phyloP scores from a whole-genome alignment of 1,140 invertebrate genomes.

The Macrobrachium nipponense region DNA sequence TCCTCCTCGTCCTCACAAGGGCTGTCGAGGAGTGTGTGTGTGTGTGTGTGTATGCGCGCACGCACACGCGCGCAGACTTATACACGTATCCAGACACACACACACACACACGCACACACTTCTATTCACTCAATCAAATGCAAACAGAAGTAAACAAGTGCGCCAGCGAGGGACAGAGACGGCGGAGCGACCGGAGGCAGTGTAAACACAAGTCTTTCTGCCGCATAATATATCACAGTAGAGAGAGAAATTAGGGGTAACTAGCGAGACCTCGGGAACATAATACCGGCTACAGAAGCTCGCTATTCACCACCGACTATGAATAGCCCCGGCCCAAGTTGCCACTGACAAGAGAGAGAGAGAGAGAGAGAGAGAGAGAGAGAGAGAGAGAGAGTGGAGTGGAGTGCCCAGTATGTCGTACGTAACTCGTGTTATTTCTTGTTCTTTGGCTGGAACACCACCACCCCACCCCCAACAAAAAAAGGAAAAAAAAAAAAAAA shows the following conservation, averaged over 20 bases:
- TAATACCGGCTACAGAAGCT: slow-evolving; percentile 40
- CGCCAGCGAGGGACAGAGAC: slow-evolving; percentile 46
- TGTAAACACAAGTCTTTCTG: slow-evolving; percentile 53
- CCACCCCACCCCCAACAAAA: neutral
- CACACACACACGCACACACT: slow-evolving; percentile 31
- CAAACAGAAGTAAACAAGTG: slow-evolving; percentile 52
- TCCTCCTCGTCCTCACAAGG: neutral
- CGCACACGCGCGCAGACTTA: neutral
- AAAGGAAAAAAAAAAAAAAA: neutral
- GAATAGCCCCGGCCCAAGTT: slow-evolving; percentile 32
- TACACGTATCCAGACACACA: neutral
- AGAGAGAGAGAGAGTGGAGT: slow-evolving; percentile 1
- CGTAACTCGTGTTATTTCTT: too few species aligned
- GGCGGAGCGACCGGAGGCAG: slow-evolving; percentile 47
- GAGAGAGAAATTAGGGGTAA: slow-evolving; percentile 60
- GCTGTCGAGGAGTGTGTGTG: neutral
- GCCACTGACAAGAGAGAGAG: neutral
- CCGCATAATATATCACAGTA: slow-evolving; percentile 59
- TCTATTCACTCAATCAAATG: slow-evolving; percentile 58
- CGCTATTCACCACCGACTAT: slow-evolving; percentile 47
- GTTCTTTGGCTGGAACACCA: too few species aligned
- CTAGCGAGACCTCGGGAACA: slow-evolving; percentile 45
- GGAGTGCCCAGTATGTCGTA: neutral
- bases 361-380: neutral
- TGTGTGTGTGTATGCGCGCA: neutral